phyloP scores from a whole-genome alignment of 2,888 invertebrate species.

The Metacarcinus magister region DNA sequence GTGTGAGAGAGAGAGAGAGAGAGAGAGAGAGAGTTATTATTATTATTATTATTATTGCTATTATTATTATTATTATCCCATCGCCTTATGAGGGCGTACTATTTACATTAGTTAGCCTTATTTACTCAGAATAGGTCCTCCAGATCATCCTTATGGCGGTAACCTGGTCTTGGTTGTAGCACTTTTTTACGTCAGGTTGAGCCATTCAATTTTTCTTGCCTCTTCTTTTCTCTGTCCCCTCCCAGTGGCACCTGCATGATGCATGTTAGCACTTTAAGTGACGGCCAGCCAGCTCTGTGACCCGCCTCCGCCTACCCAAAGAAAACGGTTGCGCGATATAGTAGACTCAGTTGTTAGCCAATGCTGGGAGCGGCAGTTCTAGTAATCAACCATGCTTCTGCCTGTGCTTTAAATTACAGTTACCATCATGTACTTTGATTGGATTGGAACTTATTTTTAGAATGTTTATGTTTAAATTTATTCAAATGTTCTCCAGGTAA shows the following conservation, averaged over 20 bases:
- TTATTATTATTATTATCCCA: not conserved
- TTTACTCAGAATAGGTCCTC: not conserved
- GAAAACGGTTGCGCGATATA: constrained; percentile 70
- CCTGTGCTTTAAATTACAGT: constrained; percentile 59
- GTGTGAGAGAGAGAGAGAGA: not conserved
- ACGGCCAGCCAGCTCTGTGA: constrained; percentile 62
- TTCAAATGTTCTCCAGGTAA: not conserved
- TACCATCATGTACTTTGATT: constrained; percentile 5
- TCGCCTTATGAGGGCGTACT: not conserved
- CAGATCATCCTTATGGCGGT: not conserved
- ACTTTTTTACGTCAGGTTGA: not conserved
- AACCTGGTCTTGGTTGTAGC: not conserved
- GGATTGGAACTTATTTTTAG: not conserved
- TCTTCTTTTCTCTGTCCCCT: constrained; percentile 74
- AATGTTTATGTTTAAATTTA: constrained; percentile 15
- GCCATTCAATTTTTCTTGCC: not conserved
- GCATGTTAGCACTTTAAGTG: constrained; percentile 74
- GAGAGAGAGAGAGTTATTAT: not conserved
- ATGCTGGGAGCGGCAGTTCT: constrained; percentile 71
- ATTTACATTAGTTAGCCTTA: not conserved
- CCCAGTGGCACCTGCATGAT: constrained; percentile 74
- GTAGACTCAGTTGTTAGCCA: constrained; percentile 63
- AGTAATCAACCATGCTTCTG: constrained; percentile 70
- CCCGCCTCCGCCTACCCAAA: constrained; percentile 57
- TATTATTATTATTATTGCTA: not conserved